Evolutionary conservation across 1,140 invertebrate species (phyloP).

Genomic region (Frieseomelitta varia): DNA sequence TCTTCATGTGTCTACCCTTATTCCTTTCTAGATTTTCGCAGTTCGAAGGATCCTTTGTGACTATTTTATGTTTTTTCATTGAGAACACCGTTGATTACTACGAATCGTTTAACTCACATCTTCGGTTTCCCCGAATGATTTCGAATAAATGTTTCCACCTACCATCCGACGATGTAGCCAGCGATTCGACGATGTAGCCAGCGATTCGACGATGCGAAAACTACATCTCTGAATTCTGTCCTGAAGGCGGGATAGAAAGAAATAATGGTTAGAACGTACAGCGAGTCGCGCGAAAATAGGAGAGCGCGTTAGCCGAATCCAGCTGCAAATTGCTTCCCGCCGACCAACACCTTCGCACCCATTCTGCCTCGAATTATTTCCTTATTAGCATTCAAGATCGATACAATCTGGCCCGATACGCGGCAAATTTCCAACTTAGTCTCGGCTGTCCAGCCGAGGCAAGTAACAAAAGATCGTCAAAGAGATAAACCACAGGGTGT

Average conservation of each 20-base stretch:
- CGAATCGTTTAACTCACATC: neutral
- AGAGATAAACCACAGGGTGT: conserved; percentile 56
- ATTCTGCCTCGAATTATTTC: conserved; percentile 11
- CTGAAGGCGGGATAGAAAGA: too few species aligned
- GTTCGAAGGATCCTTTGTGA: too few species aligned
- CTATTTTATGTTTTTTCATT: too few species aligned
- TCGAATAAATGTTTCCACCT: neutral
- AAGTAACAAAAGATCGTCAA: conserved; percentile 53
- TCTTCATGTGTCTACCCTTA: too few species aligned
- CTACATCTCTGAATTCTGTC: neutral
- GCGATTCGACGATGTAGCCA: neutral
- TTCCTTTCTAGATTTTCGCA: too few species aligned
- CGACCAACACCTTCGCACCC: neutral
- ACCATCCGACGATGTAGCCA: neutral
- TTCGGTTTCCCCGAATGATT: neutral
- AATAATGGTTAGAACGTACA: too few species aligned
- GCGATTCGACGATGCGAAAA: neutral
- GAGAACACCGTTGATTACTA: too few species aligned
- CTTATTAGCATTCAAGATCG: conserved; percentile 61
- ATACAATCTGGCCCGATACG: conserved; percentile 37
- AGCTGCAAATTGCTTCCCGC: conserved; percentile 27
- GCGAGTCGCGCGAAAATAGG: neutral
- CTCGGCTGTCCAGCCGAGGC: neutral
- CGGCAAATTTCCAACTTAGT: conserved; percentile 40
- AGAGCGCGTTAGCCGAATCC: conserved; percentile 6